A percentile compares a stretch with the other conserved stretches of the same genome.
These are phyloP conservation scores for Chloromyia formosa DNA, from an alignment of 2,888 invertebrate genomes.

Conservation along the genomic window DNA sequence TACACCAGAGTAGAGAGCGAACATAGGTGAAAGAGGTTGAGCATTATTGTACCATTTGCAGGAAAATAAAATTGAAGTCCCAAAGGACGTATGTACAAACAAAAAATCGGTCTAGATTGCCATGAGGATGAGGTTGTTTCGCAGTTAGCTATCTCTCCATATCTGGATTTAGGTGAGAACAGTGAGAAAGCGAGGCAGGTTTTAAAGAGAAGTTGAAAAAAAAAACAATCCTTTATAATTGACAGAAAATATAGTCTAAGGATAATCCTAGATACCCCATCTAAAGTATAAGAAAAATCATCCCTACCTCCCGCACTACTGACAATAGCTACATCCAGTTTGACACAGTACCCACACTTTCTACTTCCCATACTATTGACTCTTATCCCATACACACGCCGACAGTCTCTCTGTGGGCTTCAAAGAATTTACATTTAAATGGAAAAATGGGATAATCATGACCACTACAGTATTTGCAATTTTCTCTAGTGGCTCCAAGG, in stretches of 20 bases:
- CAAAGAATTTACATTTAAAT: slow-evolving; percentile 48
- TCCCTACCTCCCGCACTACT: too few species aligned
- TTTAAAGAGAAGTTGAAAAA: background rate
- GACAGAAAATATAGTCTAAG: background rate
- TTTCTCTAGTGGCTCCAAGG: slow-evolving; percentile 44
- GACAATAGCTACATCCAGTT: too few species aligned
- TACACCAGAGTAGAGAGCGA: too few species aligned
- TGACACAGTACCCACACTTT: too few species aligned
- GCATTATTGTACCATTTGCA: slow-evolving; percentile 4
- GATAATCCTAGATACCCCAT: background rate
- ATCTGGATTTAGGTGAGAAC: background rate
- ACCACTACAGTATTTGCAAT: slow-evolving; percentile 49
- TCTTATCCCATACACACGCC: background rate
- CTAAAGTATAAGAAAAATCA: too few species aligned
- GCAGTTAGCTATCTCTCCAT: slow-evolving; percentile 15
- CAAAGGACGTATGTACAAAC: background rate
- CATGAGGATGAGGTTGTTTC: background rate
- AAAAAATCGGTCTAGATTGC: slow-evolving; percentile 9
- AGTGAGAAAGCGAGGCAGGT: background rate
- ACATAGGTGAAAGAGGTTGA: background rate
- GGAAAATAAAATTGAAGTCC: background rate
- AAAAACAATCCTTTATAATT: background rate
- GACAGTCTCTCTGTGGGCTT: background rate
- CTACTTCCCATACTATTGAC: slow-evolving; percentile 3
- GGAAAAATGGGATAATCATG: slow-evolving; percentile 50